Evolutionary conservation across 1,140 invertebrate species (phyloP).

Genomic region (Drosophila novamexicana): DNA sequence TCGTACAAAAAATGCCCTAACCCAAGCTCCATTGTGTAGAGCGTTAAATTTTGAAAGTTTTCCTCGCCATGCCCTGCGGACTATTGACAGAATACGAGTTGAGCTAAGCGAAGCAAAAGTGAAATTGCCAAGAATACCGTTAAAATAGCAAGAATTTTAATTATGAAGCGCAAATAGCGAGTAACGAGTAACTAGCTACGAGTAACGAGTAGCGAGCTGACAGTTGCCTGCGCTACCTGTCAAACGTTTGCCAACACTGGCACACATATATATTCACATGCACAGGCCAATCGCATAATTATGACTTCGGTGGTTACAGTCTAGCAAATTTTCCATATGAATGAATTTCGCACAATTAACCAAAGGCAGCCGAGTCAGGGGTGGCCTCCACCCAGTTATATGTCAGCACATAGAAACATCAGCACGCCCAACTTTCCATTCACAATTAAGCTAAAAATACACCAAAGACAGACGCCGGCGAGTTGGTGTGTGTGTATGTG

Average conservation of each 20-base stretch:
- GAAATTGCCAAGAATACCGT: slow-evolving; percentile 48
- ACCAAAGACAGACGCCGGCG: slow-evolving; percentile 34
- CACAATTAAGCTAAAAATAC: slow-evolving; percentile 81
- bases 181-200: background rate
- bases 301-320: slow-evolving; percentile 74
- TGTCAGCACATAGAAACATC: slow-evolving; percentile 64
- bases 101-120: slow-evolving; percentile 36
- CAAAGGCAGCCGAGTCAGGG: slow-evolving; percentile 17
- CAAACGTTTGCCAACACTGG: slow-evolving; percentile 14
- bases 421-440: slow-evolving; percentile 54
- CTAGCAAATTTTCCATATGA: slow-evolving; percentile 78
- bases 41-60: slow-evolving; percentile 82
- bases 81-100: slow-evolving; percentile 64
- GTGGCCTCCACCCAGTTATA: slow-evolving; percentile 40
- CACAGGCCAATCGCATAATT: slow-evolving; percentile 63
- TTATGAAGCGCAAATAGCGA: slow-evolving; percentile 54
- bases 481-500: slow-evolving; percentile 1
- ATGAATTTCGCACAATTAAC: slow-evolving; percentile 79
- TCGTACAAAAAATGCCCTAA: background rate
- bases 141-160: slow-evolving; percentile 50
- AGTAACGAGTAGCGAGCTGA: background rate
- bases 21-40: slow-evolving; percentile 61
- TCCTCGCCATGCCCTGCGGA: slow-evolving; percentile 48
- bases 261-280: slow-evolving; percentile 3
- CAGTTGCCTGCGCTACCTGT: background rate